Conservation (phyloP, 2,888 invertebrate genomes). For the Protophormia terraenovae region DNA sequence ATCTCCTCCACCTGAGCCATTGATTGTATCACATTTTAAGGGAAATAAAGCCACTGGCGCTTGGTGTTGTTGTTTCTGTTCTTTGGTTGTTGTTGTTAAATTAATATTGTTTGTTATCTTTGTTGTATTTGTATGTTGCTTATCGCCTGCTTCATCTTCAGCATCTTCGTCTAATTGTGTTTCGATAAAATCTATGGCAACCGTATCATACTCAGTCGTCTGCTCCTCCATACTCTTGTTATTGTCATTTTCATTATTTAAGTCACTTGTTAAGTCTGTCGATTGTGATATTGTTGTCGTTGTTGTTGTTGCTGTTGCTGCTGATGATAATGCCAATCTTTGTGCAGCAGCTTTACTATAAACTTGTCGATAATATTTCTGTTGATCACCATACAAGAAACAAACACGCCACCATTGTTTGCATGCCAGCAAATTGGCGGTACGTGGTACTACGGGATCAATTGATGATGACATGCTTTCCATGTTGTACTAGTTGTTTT, state of each 20-base stretch:
- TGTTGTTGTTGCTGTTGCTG: slow-evolving; percentile 63
- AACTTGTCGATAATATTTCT: slow-evolving; percentile 91
- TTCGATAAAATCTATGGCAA: slow-evolving; percentile 71
- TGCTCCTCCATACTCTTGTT: slow-evolving; percentile 66
- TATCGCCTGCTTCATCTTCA: slow-evolving; percentile 60
- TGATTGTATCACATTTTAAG: slow-evolving; percentile 71
- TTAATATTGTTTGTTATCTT: slow-evolving; percentile 62
- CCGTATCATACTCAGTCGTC: slow-evolving; percentile 67
- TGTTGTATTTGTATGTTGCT: slow-evolving; percentile 53
- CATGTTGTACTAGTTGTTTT: slow-evolving; percentile 72
- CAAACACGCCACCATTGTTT: slow-evolving; percentile 95
- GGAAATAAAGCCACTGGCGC: slow-evolving; percentile 75
- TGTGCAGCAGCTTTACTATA: slow-evolving; percentile 85
- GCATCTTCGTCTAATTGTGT: slow-evolving; percentile 69
- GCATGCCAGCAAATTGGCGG: slow-evolving; percentile 90
- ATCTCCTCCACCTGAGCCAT: slow-evolving; percentile 13
- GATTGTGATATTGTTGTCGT: slow-evolving; percentile 20
- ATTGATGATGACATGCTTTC: slow-evolving; percentile 77
- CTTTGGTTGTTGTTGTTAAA: slow-evolving; percentile 49
- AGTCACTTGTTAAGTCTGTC: slow-evolving; percentile 65
- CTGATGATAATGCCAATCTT: slow-evolving; percentile 81
- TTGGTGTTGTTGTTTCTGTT: slow-evolving; percentile 52
- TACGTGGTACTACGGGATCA: slow-evolving; percentile 81
- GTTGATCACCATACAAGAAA: slow-evolving; percentile 93
- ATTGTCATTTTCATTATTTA: slow-evolving; percentile 69